Percentiles rank a stretch among this genome's conserved stretches.
phyloP scores from a whole-genome alignment of 2,797 vertebrate species.

The Tamandua tetradactyla region DNA sequence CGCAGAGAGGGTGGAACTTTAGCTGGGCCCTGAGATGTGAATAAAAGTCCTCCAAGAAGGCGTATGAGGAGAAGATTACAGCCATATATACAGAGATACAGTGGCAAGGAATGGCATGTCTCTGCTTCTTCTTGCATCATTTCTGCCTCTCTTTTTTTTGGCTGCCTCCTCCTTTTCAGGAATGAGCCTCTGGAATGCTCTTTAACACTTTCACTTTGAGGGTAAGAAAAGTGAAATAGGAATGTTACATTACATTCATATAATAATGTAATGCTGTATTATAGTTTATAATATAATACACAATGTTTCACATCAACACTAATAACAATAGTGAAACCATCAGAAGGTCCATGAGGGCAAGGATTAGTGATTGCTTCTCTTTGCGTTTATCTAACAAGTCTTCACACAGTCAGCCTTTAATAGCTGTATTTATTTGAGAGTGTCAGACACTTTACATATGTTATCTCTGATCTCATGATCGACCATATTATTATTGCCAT shows the following conservation, averaged over 20 bases:
- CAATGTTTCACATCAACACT: neutral
- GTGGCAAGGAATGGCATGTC: neutral
- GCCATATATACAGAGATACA: accelerated
- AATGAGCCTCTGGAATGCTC: neutral
- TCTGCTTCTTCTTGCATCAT: neutral
- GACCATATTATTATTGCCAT: neutral
- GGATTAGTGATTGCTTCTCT: accelerated
- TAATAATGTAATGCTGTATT: neutral
- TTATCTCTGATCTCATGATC: neutral
- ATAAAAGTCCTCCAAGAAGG: neutral
- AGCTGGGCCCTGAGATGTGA: neutral
- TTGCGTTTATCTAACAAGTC: neutral
- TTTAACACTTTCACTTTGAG: neutral
- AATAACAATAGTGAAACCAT: neutral
- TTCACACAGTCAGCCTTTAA: neutral
- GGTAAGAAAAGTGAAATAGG: neutral
- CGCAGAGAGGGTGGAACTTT: too few species aligned
- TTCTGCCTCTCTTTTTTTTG: neutral
- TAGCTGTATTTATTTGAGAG: neutral
- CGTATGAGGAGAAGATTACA: neutral
- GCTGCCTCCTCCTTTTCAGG: neutral
- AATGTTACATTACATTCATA: neutral
- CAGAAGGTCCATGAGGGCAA: neutral
- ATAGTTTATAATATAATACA: neutral
- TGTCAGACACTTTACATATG: neutral